These are phyloP conservation scores for Pelusios castaneus DNA, from an alignment of 2,113 vertebrate species.

Conservation along the genomic window DNA sequence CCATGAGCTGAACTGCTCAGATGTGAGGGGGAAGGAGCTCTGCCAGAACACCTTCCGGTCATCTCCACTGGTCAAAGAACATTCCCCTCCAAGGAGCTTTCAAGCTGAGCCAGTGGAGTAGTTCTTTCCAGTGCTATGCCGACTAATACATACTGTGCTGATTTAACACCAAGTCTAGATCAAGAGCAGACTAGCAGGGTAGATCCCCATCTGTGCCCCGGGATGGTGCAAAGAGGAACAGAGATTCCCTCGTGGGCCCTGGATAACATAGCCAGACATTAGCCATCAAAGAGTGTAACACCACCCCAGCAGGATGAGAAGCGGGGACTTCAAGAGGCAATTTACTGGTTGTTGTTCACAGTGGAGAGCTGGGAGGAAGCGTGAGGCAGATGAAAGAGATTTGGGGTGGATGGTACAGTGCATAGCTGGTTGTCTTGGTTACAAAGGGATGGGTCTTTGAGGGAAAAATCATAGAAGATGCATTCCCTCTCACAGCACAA, in stretches of 20 bases:
- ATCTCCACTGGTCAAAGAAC: neutral
- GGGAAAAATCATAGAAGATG: neutral
- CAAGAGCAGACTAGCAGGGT: neutral
- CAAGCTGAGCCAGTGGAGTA: neutral
- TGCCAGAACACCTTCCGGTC: neutral
- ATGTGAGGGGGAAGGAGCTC: neutral
- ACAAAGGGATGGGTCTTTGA: neutral
- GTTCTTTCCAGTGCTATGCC: neutral
- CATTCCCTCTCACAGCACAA: neutral
- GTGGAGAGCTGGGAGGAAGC: neutral
- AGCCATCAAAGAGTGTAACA: neutral
- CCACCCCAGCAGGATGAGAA: neutral
- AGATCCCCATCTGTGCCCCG: neutral
- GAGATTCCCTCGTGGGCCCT: neutral
- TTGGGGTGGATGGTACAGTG: neutral
- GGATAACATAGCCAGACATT: neutral
- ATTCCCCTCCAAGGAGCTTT: neutral
- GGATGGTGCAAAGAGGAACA: neutral
- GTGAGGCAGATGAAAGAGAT: neutral
- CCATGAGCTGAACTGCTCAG: neutral
- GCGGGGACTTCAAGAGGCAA: neutral
- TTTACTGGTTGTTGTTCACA: neutral
- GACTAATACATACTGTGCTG: neutral
- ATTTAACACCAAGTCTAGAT: neutral
- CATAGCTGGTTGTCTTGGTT: neutral